Base-by-base conservation (phyloP, 1,140 invertebrate species). In the Caerostris darwini region DNA sequence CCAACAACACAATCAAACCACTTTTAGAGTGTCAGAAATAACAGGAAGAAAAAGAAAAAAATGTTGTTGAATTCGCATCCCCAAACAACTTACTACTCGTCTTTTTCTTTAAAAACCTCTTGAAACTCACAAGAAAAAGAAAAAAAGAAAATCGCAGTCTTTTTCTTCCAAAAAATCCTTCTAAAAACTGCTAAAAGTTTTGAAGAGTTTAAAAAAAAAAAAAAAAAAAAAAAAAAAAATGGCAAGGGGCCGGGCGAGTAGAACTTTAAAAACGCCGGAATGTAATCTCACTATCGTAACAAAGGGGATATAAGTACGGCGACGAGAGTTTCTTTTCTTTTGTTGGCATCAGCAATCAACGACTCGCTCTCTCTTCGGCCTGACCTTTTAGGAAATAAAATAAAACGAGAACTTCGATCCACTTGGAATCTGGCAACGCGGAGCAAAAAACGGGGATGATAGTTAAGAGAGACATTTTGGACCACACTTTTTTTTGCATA, bases 351-450 rank as follows among this genome's bases (percentile, higher is more conserved):
- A 59, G 57, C 85, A 87, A 87, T 87, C 85, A 87, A 34, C 34
- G 85, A n/a, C 58, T 87, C 56, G 14, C 85, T 87, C 19, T 12
- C 58, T 59, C 34, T 58, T 61, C 85, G 59, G 10, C 85, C 50
- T 87, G 85, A 87, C 85, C 85, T 87, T 85, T 85, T 34, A 85
- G 17, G 57, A 87, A 57, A 59, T 59, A 87, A 87, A 87, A 87
- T 59, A 59, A 87, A 87, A 50, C 56, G 56, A 53, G 34, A 8
- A 50, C 53, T 77, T 50, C 19, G 71, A 77, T 77, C 34, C 71
- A 50, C 8, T 10, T 8, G n/a, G n/a, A 71, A 19, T 71, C 8
- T 77, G 34, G 71, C 71, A 50, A 14, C 12, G 61, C 61, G n/a
- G 61, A 10, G 71, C 12, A 50, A 77, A 77, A 77, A 77, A 5